phyloP scores from a whole-genome alignment of 92 coral and sea anemone species.

The Umimayanthus chanpuru region DNA sequence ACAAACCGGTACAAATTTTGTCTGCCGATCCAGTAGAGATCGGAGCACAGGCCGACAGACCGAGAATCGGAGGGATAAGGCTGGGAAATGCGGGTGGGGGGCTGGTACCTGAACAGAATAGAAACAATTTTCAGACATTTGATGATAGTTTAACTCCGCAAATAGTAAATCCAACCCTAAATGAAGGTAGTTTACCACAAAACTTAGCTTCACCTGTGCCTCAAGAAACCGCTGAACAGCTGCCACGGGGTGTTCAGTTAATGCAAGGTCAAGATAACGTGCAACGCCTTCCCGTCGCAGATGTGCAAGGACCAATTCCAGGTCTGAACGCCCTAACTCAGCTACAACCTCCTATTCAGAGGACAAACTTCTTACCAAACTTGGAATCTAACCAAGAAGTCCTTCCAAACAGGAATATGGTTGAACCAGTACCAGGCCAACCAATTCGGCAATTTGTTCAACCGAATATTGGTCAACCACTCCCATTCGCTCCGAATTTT shows the following conservation, averaged over 20 bases:
- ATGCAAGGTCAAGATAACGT: constrained; percentile 7
- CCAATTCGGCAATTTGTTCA: background rate
- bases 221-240: constrained; percentile 5
- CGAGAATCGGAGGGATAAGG: constrained; percentile 66
- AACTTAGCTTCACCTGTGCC: background rate
- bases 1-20: constrained; percentile 74
- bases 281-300: background rate
- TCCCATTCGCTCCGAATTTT: constrained; percentile 42
- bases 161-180: constrained; percentile 23
- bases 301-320: background rate
- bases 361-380: constrained; percentile 1
- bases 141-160: constrained; percentile 33
- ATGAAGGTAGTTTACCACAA: constrained; percentile 21
- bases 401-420: constrained; percentile 10
- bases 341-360: background rate
- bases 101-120: constrained; percentile 26
- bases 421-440: background rate
- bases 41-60: constrained; percentile 52
- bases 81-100: constrained; percentile 55
- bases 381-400: background rate
- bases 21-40: constrained; percentile 63
- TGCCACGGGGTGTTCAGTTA: background rate
- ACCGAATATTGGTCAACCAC: constrained; percentile 7
- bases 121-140: constrained; percentile 31
- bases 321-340: constrained; percentile 14